Evolutionary conservation across 2,888 invertebrate genomes (phyloP), one percentile per base, ranked within the genome.

Genomic region (Pegoplata infirma): DNA sequence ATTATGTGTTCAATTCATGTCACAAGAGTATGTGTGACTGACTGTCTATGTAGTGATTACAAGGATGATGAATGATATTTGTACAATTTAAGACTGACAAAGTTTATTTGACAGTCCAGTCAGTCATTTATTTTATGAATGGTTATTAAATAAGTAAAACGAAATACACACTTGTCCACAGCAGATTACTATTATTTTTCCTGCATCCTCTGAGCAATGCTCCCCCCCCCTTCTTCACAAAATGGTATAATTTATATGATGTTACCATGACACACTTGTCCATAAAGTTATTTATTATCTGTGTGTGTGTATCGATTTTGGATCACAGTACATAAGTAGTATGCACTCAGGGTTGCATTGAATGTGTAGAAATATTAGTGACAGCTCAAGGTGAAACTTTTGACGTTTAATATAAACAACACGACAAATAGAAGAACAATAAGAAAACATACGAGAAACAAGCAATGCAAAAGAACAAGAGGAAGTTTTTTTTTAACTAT

Each of bases 41-140:
- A 32, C 17, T 14, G 14, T 17, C 14, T 53, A 16, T 17, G 21
- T 2, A 36, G 10, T 55, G 32, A 59, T 67, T 53, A 53, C 1
- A 44, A 14, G 10, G 28, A 73, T 78, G 78, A 78, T 78, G 53
- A 74, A 69, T 76, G 67, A 32, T 74, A 59, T 69, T 78, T 64
- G 36, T 32, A 44, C 53, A 78, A 53, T 64, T 59, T 64, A 59
- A 59, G 68, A 74, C 64, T 69, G 64, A 73, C 64, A 69, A 74
- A 78, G 58, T 64, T 64, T 58, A 68, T 68, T 68, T 53, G 68
- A 78, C 78, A 73, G 47, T 51, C 40, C 51, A 53, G 64, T 49
- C 69, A 64, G 49, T 46, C n/a, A n/a, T n/a, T n/a, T n/a, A n/a
- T n/a, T 68, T 16, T 51, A 67, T 59, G 46, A 17, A 59, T 67